A percentile compares a stretch with the other conserved stretches of the same genome.
Conservation (phyloP, 2,888 invertebrate genomes). For the Agrotis segetum region DNA sequence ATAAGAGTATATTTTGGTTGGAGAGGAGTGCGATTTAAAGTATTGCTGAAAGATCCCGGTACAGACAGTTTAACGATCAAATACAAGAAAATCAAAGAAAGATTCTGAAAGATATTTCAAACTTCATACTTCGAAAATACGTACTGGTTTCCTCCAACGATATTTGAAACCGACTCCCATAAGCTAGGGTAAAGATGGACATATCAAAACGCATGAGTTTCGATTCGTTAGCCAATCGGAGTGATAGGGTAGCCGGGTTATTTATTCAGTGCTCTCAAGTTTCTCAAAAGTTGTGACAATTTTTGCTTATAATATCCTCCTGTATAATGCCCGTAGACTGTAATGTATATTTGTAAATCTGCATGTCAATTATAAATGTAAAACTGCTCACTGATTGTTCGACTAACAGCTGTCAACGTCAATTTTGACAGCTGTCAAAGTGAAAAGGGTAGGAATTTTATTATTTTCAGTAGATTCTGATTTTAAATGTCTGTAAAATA, state of each 20-base stretch:
- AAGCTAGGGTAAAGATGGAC: conserved; percentile 77
- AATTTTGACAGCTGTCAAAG: conserved; percentile 40
- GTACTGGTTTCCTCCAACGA: conserved; percentile 8
- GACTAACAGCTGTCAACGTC: conserved; percentile 37
- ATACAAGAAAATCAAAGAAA: neutral
- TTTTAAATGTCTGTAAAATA: conserved; percentile 28
- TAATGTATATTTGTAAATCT: conserved; percentile 42
- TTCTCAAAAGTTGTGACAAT: conserved; percentile 65
- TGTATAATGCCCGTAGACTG: conserved; percentile 35
- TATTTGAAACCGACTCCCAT: conserved; percentile 29
- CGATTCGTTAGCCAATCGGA: conserved; percentile 72
- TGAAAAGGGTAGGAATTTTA: neutral
- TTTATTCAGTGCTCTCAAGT: conserved; percentile 64
- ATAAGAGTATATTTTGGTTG: conserved; percentile 44
- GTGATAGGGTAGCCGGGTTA: conserved; percentile 82
- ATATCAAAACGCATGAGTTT: conserved; percentile 77
- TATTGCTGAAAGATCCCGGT: conserved; percentile 18
- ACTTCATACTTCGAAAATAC: neutral
- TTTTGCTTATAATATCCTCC: conserved; percentile 12
- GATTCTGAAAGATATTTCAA: conserved; percentile 18
- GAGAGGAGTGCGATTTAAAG: conserved; percentile 25
- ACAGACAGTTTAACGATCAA: neutral
- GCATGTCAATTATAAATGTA: conserved; percentile 59
- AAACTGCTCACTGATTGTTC: conserved; percentile 34
- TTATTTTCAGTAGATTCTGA: neutral